Base-by-base conservation (phyloP, 2,888 invertebrate species). In the Orchesella flavescens region DNA sequence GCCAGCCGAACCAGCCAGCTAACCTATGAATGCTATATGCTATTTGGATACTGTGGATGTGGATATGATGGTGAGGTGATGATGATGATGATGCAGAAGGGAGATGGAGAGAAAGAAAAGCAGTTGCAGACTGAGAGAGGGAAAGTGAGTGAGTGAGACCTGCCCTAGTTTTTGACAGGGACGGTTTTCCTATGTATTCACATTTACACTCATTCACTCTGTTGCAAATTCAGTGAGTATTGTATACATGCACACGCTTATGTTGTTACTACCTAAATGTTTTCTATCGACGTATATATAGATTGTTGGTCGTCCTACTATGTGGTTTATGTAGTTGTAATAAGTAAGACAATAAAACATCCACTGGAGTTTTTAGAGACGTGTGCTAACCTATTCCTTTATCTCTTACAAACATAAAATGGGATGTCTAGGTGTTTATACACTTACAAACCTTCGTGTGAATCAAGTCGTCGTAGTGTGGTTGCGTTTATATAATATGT, bases 121-220 rank as follows among this genome's bases (percentile, higher is more conserved):
- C n/a, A n/a, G n/a, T n/a, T n/a, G n/a, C n/a, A n/a, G n/a, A n/a
- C 23, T 24, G 63, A 4, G 34, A 12, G 15, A 12, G 63, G 15
- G 23, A 24, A 63, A 63, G 19, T 10, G 15, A 43, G 65, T 65
- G 63, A 63, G 24, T 24, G 63, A 63, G 63, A 12, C 63, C 66
- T 79, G 83, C 73, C 83, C 83, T 83, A 73, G 77, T 74, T 83
- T 78, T 77, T 83, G 78, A 78, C 83, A 83, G 71, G 57, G 59
- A 66, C 53, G 83, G 68, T 71, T 69, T 76, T 65, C 76, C 71
- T 53, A 55, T 66, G 53, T 63, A 68, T 55, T 82, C 46, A 68
- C 21, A 19, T 68, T 68, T 44, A 1, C 10, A 68, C n/a, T 63
- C n/a, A 19, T n/a, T n/a, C 23, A 5, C 66, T 66, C 46, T n/a